Evolutionary conservation across 2,888 invertebrate genomes (phyloP), one percentile per base, ranked within the genome.

Genomic region (Cerceris rybyensis): DNA sequence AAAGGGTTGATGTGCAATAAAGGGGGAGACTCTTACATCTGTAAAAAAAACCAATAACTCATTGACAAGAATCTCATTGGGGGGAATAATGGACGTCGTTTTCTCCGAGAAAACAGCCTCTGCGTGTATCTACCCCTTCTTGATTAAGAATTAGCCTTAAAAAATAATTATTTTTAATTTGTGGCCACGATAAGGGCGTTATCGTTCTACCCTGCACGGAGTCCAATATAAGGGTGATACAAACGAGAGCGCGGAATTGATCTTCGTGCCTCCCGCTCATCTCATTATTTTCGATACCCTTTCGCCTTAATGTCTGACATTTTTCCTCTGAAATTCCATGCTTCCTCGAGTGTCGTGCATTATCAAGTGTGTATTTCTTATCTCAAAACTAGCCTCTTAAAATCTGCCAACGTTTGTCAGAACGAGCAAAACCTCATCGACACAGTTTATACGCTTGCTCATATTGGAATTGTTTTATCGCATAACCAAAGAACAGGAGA

Each of bases 91-190:
- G 88, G 89, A 78, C 82, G 83, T 76, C 88, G 87, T 90, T 91
- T 91, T 90, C 89, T 88, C 87, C 70, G 83, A 83, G 87, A 82
- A 85, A 82, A 80, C 78, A 80, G 76, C 79, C 70, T 75, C 81
- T 73, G 76, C 81, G 77, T 75, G 74, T 72, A 72, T 72, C 80
- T 82, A 73, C 75, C 78, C 50, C 49, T 73, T 80, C 82, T 89
- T 90, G 90, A 91, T 90, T 91, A 91, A 92, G 89, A 87, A 88
- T 90, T 88, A 86, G 89, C 75, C 87, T 91, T 90, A 88, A 89
- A 91, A 91, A 91, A 92, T 92, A 91, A 92, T 92, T 91, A 91
- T 92, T 92, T 91, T 91, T 91, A 91, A 92, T 92, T 92, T 91
- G 90, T 88, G 88, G 87, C 87, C 86, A 83, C 84, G 91, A 91